Conservation (phyloP, 2,888 invertebrate genomes). For the Lottia scabra region DNA sequence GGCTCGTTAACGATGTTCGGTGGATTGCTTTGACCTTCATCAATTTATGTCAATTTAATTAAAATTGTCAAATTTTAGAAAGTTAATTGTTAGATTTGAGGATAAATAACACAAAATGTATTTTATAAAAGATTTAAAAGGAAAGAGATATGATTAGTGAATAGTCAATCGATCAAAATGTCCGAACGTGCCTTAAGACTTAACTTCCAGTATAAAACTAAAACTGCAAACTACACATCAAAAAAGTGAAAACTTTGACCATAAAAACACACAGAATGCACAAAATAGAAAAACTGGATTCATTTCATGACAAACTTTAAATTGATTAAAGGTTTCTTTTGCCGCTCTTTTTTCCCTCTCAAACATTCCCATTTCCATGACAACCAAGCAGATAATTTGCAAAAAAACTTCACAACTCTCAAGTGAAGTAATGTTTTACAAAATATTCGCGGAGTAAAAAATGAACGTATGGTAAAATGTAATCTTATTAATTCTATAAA, state of each 20-base stretch:
- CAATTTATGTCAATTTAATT: no score
- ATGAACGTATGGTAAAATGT: background rate
- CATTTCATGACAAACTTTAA: slow-evolving; percentile 3
- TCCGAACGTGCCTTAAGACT: no score
- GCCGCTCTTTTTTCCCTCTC: background rate
- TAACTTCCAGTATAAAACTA: no score
- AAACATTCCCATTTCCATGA: slow-evolving; percentile 1
- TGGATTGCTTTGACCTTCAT: no score
- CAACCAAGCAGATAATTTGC: slow-evolving; percentile 7
- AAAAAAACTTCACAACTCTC: background rate
- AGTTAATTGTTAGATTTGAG: no score
- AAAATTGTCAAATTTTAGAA: no score
- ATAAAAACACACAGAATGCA: background rate
- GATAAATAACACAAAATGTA: no score
- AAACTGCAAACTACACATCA: no score
- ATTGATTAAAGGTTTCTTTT: slow-evolving; percentile 2
- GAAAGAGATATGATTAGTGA: no score
- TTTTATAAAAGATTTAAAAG: no score
- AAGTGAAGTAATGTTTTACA: slow-evolving; percentile 2
- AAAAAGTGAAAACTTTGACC: background rate
- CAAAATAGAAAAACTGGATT: background rate
- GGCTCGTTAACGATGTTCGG: no score
- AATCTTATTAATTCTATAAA: background rate
- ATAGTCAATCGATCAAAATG: no score
- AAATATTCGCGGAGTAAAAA: background rate